phyloP scores from a whole-genome alignment of 2,888 invertebrate genomes.

The Drosophila sordidula region DNA sequence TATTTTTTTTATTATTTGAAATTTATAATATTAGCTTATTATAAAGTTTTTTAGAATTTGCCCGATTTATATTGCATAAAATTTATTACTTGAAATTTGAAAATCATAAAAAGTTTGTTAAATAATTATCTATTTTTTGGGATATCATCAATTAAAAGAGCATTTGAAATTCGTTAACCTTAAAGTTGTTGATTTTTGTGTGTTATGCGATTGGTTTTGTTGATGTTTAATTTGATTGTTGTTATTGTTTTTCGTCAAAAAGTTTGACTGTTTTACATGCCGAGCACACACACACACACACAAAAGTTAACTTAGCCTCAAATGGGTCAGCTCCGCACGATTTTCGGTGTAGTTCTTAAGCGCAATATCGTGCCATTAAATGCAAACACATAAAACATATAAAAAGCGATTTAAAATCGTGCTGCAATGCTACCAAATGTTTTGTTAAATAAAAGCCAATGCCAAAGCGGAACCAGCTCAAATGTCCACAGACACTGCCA shows the following conservation, averaged over 20 bases:
- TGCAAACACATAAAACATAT: constrained; percentile 52
- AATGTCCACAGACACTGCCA: constrained; percentile 12
- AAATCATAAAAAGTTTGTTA: neutral
- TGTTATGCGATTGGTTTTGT: constrained; percentile 26
- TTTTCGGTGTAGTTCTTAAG: constrained; percentile 63
- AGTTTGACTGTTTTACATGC: constrained; percentile 55
- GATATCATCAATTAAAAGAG: constrained; percentile 10
- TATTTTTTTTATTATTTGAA: too few species aligned
- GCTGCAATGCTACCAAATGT: constrained; percentile 66
- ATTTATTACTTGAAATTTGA: too few species aligned
- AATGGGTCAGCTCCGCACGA: constrained; percentile 66
- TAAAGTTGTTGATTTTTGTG: constrained; percentile 4
- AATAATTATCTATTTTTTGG: too few species aligned
- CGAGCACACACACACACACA: constrained; percentile 21
- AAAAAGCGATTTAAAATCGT: constrained; percentile 59
- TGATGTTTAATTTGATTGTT: constrained; percentile 36
- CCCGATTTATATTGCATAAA: too few species aligned
- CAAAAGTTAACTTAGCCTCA: constrained; percentile 25
- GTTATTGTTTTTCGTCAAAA: constrained; percentile 50
- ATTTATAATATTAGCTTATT: too few species aligned
- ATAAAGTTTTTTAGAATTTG: too few species aligned
- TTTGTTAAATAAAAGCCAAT: constrained; percentile 61
- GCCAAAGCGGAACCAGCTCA: constrained; percentile 61
- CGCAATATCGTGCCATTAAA: constrained; percentile 65
- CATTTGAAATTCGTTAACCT: constrained; percentile 14